phyloP scores from a whole-genome alignment of 2,888 invertebrate genomes.

The Drosophila formosana region DNA sequence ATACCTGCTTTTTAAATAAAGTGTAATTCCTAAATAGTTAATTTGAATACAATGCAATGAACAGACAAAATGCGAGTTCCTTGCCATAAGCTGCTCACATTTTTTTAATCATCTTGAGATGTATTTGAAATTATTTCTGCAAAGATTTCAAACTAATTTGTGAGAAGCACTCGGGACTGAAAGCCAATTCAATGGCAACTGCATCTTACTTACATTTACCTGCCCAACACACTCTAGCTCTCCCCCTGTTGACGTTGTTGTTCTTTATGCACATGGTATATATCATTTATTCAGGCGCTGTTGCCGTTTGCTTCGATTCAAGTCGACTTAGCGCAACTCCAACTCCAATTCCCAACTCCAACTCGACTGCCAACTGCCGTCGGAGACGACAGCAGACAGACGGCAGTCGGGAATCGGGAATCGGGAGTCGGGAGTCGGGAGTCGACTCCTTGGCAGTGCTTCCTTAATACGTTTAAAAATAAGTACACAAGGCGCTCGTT shows the following conservation, averaged over 20 bases:
- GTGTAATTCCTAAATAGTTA: too few species aligned
- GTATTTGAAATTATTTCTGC: neutral
- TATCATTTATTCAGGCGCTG: slow-evolving; percentile 56
- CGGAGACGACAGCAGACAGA: too few species aligned
- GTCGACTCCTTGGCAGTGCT: slow-evolving; percentile 49
- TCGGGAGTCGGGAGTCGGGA: neutral
- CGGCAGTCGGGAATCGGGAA: neutral
- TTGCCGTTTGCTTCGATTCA: slow-evolving; percentile 23
- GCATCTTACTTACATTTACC: slow-evolving; percentile 27
- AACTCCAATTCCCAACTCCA: too few species aligned
- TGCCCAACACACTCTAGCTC: neutral
- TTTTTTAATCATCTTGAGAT: too few species aligned
- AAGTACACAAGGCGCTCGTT: slow-evolving; percentile 51
- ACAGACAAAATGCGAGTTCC: too few species aligned
- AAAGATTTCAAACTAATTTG: slow-evolving; percentile 10
- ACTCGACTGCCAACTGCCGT: neutral
- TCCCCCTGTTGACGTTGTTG: slow-evolving; percentile 3
- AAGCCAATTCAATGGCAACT: slow-evolving; percentile 32
- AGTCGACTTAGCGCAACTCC: slow-evolving; percentile 20
- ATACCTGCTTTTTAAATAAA: too few species aligned
- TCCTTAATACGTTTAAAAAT: slow-evolving; percentile 76
- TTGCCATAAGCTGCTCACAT: too few species aligned
- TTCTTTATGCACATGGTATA: slow-evolving; percentile 40
- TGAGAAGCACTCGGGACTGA: slow-evolving; percentile 5
- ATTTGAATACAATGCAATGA: too few species aligned